Evolutionary conservation across 2,888 invertebrate species (phyloP), one percentile per base, ranked within the genome.

Genomic region (Leptinotarsa haldemani): DNA sequence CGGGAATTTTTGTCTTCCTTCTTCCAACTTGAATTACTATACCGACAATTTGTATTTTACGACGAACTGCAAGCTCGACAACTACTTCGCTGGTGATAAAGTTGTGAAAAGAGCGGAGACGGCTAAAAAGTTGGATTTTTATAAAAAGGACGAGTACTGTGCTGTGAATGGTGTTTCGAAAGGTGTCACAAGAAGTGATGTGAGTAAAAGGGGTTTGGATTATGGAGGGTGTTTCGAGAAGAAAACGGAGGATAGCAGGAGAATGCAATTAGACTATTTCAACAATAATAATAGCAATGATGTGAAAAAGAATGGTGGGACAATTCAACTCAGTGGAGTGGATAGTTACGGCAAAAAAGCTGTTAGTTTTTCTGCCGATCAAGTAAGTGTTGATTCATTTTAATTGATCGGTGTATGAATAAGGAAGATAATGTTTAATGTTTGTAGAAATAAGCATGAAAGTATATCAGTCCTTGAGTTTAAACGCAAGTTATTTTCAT

Each of bases 371-470:
- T 86, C 87, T 18, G 84, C 87, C 13, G 88, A 87, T 81, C 96
- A 98, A 90, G 94, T 97, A 79, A 82, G 82, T 80, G 56, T 18
- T 64, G 47, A 47, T 13, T 50, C 16, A 50, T 15, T 50, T 50
- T 50, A 4, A 50, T 50, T 50, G 3, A 50, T 50, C 50, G n/a
- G 1, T 40, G 12, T 40, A 40, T 40, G 9, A 40, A 40, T 40
- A 40, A 40, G 9, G 30, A 40, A 40, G 30, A 2, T 7, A 40
- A 18, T 66, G 47, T 40, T 40, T 47, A 48, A 58, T 58, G 20
- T 18, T 61, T 65, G 61, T 47, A 16, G 12, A 12, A 40, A 40
- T 40, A 2, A 12, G 9, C 9, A 12, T 40, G 40, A 2, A 2
- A 12, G 40, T 12, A 40, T 40, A 9, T 40, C 40, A 40, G 4